These are phyloP conservation scores for Thalassarche chlororhynchos DNA, from an alignment of 2,113 vertebrate genomes.

Conservation along the genomic window DNA sequence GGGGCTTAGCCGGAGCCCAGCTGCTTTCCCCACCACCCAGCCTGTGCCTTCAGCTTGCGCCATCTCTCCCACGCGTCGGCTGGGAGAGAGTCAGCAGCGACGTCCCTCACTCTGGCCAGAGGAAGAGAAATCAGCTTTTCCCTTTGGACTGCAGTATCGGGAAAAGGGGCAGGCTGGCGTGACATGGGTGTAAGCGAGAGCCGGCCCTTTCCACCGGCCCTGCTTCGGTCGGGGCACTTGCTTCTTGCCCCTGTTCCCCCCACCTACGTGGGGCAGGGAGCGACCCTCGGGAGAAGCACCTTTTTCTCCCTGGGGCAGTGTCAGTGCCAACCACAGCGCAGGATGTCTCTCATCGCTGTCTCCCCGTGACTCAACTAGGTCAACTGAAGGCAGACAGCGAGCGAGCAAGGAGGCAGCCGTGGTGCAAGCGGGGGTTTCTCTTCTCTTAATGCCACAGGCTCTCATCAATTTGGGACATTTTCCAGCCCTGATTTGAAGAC, in stretches of 20 bases:
- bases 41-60: background rate
- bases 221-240: fast-evolving
- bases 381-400: background rate
- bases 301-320: background rate
- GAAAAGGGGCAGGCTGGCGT: background rate
- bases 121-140: background rate
- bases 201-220: fast-evolving
- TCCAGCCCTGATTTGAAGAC: background rate
- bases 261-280: fast-evolving
- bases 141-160: background rate
- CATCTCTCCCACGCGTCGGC: fast-evolving
- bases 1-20: background rate
- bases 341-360: background rate
- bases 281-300: background rate
- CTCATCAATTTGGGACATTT: background rate
- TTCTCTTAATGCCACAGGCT: background rate
- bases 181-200: fast-evolving
- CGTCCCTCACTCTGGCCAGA: background rate
- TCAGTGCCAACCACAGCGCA: background rate
- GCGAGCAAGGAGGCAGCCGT: background rate
- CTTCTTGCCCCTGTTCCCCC: background rate
- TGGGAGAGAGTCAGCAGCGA: background rate
- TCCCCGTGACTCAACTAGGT: conserved; percentile 63
- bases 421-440: background rate
- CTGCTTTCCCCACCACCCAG: background rate